Evolutionary conservation across 92 coral and sea anemone species (phyloP).

Genomic region (Chrysogorgia sp.): DNA sequence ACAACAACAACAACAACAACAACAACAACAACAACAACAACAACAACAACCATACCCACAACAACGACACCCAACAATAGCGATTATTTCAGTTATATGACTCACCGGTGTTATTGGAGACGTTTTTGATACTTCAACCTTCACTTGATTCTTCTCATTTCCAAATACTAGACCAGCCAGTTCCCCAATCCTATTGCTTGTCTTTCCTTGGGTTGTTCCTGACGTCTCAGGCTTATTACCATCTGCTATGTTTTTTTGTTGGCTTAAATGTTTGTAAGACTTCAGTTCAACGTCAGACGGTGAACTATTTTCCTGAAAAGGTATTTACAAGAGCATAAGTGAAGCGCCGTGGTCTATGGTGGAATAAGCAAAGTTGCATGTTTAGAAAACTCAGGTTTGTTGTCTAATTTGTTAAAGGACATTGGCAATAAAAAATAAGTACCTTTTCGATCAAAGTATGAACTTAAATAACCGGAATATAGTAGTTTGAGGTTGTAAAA

Average conservation of each 20-base stretch:
- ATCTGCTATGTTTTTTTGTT: not conserved
- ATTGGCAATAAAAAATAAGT: no score
- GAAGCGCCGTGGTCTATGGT: not conserved
- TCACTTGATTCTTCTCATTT: not conserved
- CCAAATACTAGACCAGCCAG: slow-evolving; percentile 94
- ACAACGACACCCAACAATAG: not conserved
- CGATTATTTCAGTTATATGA: not conserved
- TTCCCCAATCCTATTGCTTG: slow-evolving; percentile 81
- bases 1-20: not conserved
- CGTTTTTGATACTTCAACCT: not conserved
- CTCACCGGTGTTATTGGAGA: slow-evolving; percentile 23
- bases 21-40: not conserved
- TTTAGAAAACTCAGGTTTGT: no score
- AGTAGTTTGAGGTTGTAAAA: no score
- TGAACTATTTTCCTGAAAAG: slow-evolving; percentile 32
- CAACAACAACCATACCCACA: not conserved
- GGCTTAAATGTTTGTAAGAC: slow-evolving; percentile 12
- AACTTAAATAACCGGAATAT: no score
- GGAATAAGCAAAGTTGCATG: not conserved
- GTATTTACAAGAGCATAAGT: not conserved
- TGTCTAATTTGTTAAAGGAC: no score
- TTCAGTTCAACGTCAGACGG: slow-evolving; percentile 24
- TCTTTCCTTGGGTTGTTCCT: slow-evolving; percentile 58
- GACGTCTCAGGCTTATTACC: slow-evolving; percentile 40
- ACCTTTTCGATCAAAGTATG: no score